Conservation (phyloP, 2,888 invertebrate species). For the Clusia tigrina region DNA sequence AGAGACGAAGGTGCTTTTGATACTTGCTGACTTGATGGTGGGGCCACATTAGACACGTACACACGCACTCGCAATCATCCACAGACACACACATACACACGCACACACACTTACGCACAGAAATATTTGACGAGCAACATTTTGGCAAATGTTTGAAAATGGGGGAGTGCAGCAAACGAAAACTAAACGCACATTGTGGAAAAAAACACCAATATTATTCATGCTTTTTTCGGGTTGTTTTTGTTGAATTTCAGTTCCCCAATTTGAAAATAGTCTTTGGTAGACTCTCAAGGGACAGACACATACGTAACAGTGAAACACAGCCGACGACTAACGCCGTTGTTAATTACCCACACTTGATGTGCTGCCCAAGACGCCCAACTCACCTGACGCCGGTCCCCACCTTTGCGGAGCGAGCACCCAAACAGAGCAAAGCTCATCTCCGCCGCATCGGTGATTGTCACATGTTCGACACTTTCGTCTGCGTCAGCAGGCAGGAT, state of each 20-base stretch:
- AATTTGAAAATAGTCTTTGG: neutral
- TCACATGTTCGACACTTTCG: conserved; percentile 16
- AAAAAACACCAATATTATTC: conserved; percentile 19
- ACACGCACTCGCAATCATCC: too few relatives aligned
- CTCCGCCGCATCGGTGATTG: conserved; percentile 2
- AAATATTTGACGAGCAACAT: neutral
- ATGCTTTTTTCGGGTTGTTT: too few relatives aligned
- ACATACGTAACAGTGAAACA: neutral
- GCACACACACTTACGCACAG: neutral
- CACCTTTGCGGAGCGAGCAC: too few relatives aligned
- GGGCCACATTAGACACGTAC: too few relatives aligned
- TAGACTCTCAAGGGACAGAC: neutral
- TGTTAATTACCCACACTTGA: neutral
- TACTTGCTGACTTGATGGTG: too few relatives aligned
- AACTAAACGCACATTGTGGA: conserved; percentile 15
- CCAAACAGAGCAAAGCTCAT: too few relatives aligned
- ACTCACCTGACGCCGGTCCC: too few relatives aligned
- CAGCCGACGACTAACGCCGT: neutral
- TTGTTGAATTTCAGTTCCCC: too few relatives aligned
- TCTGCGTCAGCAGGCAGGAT: neutral
- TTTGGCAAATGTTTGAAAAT: neutral
- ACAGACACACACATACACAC: conserved; percentile 10
- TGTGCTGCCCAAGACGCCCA: too few relatives aligned
- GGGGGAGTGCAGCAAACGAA: neutral
- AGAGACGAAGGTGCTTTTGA: too few relatives aligned